phyloP scores from a whole-genome alignment of 2,888 invertebrate species.

The Auanema sp. region DNA sequence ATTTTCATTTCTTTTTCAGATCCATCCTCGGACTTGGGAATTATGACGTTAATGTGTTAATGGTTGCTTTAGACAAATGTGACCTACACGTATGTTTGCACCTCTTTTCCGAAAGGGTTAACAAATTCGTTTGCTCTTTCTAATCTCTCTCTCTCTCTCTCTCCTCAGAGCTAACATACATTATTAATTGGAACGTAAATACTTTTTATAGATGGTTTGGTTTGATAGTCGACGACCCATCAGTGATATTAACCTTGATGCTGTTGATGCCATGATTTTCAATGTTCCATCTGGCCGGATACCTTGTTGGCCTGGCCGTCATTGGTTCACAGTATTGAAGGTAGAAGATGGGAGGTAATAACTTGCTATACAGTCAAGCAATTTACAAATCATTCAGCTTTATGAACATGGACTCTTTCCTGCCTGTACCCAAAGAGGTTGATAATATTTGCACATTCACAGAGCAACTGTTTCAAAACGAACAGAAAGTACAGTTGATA shows the following conservation, averaged over 20 bases:
- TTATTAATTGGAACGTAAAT: conserved; percentile 4
- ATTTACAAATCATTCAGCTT: conserved; percentile 27
- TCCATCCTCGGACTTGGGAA: conserved; percentile 83
- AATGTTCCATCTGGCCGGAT: conserved; percentile 38
- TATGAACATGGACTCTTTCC: conserved; percentile 59
- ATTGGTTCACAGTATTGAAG: conserved; percentile 50
- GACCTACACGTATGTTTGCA: conserved; percentile 25
- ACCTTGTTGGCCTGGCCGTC: conserved; percentile 51
- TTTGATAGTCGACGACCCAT: conserved; percentile 27
- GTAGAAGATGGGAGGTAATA: conserved; percentile 32
- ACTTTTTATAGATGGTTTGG: conserved; percentile 32
- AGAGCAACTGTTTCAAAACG: conserved; percentile 17
- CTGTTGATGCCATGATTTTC: conserved; percentile 46
- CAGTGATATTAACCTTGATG: conserved; percentile 28
- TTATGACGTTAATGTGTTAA: conserved; percentile 96
- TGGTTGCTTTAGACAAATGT: conserved; percentile 78
- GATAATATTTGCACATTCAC: conserved; percentile 27
- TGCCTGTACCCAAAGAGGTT: conserved; percentile 41
- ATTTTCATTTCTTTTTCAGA: conserved; percentile 27
- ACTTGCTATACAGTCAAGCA: neutral
- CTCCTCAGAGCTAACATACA: neutral
- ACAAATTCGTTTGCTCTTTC: conserved; percentile 1
- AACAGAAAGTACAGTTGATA: conserved; percentile 21
- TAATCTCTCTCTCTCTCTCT: neutral
- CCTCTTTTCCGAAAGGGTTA: neutral